phyloP scores from a whole-genome alignment of 2,113 vertebrate genomes.

The Rhinogobius similis region DNA sequence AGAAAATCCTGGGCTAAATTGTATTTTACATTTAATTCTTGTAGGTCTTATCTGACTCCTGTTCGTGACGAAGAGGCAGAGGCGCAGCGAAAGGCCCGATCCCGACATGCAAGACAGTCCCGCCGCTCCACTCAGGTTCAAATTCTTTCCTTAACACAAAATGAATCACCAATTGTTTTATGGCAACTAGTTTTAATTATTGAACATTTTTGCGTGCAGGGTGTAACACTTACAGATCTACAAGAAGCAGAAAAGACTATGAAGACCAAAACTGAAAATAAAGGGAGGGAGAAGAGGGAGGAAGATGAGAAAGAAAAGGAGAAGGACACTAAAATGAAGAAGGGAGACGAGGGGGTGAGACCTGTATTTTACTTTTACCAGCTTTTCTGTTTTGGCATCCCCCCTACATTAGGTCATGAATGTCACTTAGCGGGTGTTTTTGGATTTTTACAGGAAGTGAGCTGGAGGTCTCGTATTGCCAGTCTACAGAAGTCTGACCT shows the following conservation, averaged over 20 bases:
- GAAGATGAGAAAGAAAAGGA: constrained; percentile 72
- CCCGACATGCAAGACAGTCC: constrained; percentile 80
- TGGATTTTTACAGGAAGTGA: constrained; percentile 76
- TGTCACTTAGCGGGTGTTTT: constrained; percentile 17
- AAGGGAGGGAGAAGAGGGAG: constrained; percentile 68
- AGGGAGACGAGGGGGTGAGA: constrained; percentile 78
- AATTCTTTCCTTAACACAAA: not conserved
- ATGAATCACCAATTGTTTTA: too few species aligned
- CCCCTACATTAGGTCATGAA: constrained; percentile 25
- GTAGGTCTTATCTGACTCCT: constrained; percentile 81
- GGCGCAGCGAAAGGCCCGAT: constrained; percentile 82
- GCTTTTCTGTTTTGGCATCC: constrained; percentile 2
- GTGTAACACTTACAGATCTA: constrained; percentile 83
- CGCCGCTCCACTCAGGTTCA: constrained; percentile 80
- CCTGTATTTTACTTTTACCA: not conserved
- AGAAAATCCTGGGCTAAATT: constrained; percentile 1
- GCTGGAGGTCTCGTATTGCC: constrained; percentile 84
- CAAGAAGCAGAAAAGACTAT: constrained; percentile 84
- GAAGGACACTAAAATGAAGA: constrained; percentile 74
- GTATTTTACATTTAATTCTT: not conserved
- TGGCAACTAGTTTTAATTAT: not conserved
- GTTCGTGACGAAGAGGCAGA: constrained; percentile 83
- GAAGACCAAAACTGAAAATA: constrained; percentile 74
- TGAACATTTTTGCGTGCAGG: constrained; percentile 53
- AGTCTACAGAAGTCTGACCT: constrained; percentile 85